Evolutionary conservation across 2,888 invertebrate genomes (phyloP).

Genomic region (Drosophila limbata): DNA sequence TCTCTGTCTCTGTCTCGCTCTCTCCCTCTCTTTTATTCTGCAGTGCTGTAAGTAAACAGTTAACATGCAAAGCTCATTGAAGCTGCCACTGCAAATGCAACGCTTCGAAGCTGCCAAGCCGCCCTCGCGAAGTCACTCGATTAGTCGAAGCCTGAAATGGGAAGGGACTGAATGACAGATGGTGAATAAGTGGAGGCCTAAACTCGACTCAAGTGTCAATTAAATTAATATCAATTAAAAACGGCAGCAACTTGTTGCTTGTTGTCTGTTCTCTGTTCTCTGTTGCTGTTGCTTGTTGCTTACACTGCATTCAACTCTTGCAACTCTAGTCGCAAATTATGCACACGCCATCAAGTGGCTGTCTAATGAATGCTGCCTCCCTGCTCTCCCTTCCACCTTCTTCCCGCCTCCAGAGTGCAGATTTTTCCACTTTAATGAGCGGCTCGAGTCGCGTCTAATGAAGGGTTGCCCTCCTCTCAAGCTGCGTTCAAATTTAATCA

Average conservation of each 20-base stretch:
- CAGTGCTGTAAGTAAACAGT: conserved; percentile 15
- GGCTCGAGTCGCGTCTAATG: conserved; percentile 61
- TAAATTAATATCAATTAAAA: conserved; percentile 81
- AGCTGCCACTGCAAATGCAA: conserved; percentile 35
- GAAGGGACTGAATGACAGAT: conserved; percentile 15
- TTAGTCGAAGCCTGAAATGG: conserved; percentile 54
- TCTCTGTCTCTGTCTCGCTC: background rate
- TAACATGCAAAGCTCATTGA: conserved; percentile 25
- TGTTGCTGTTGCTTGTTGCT: conserved; percentile 39
- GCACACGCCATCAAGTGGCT: conserved; percentile 74
- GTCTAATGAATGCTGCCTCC: conserved; percentile 55
- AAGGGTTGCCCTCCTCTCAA: conserved; percentile 60
- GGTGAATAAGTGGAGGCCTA: conserved; percentile 46
- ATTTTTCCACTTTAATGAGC: conserved; percentile 62
- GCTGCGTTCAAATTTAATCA: conserved; percentile 63
- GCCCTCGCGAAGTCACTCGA: conserved; percentile 66
- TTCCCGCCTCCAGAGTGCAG: conserved; percentile 50
- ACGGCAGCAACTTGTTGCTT: conserved; percentile 72
- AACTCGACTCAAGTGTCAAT: conserved; percentile 74
- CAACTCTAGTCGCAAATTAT: conserved; percentile 68
- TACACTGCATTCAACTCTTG: conserved; percentile 27
- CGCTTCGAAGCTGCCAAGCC: conserved; percentile 55
- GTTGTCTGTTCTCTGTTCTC: conserved; percentile 11
- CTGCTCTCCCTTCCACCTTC: background rate
- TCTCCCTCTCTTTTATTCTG: background rate